Percentiles rank a stretch among this genome's conserved stretches.
These are phyloP conservation scores for Formica selysi DNA, from an alignment of 1,140 invertebrate genomes.

Conservation along the genomic window DNA sequence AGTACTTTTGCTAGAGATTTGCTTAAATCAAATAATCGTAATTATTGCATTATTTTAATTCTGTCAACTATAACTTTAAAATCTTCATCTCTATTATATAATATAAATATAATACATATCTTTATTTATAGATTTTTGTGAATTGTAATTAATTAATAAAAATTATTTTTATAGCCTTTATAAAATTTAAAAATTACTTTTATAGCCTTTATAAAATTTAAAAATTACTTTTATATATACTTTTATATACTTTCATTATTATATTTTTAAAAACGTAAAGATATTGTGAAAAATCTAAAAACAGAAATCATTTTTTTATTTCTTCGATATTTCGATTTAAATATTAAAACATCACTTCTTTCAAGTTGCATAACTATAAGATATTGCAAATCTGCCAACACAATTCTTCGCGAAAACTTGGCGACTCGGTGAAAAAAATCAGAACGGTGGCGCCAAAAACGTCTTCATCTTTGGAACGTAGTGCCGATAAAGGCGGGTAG, in stretches of 20 bases:
- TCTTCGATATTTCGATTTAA: not conserved
- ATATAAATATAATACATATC: no score
- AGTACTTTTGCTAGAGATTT: not conserved
- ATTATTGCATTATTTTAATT: slow-evolving; percentile 12
- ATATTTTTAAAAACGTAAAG: no score
- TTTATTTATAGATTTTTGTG: no score
- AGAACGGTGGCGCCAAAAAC: slow-evolving; percentile 82
- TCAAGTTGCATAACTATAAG: not conserved
- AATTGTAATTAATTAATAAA: no score
- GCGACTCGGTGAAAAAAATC: slow-evolving; percentile 69
- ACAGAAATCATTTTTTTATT: not conserved
- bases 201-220: no score
- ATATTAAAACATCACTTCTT: not conserved
- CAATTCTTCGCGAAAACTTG: not conserved
- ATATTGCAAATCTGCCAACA: not conserved
- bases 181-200: no score
- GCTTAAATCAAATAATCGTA: not conserved
- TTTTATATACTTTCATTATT: no score
- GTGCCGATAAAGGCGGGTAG: slow-evolving; percentile 79
- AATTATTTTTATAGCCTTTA: no score
- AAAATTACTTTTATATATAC: no score
- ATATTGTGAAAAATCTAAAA: not conserved
- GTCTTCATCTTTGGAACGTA: slow-evolving; percentile 77
- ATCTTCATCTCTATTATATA: no score
- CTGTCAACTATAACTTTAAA: not conserved